phyloP scores from a whole-genome alignment of 1,140 invertebrate genomes.

The Pseudoatta argentina region DNA sequence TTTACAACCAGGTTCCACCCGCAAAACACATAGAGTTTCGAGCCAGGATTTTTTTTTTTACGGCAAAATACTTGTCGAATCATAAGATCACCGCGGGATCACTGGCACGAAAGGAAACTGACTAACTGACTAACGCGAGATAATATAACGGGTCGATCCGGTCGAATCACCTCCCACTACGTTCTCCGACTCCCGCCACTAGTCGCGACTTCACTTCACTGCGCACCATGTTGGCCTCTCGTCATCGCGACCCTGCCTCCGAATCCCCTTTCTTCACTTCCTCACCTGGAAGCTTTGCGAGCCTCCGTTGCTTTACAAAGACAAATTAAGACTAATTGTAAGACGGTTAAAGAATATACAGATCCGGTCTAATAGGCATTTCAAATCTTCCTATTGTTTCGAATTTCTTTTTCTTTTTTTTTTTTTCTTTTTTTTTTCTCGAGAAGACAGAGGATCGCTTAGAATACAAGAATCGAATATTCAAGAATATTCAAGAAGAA shows the following conservation, averaged over 20 bases:
- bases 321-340: not conserved
- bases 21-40: not conserved
- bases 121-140: slow-evolving; percentile 81
- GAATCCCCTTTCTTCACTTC: slow-evolving; percentile 68
- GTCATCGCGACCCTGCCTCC: slow-evolving; percentile 20
- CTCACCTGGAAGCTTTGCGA: slow-evolving; percentile 15
- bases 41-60: not conserved
- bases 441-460: not conserved
- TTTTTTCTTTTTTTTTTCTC: not conserved
- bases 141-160: slow-evolving; percentile 82
- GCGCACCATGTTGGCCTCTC: not conserved
- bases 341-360: slow-evolving; percentile 31
- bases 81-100: slow-evolving; percentile 71
- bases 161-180: slow-evolving; percentile 80
- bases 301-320: not conserved
- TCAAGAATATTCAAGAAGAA: not conserved
- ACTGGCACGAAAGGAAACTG: slow-evolving; percentile 78
- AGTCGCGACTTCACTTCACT: not conserved
- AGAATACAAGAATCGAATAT: not conserved
- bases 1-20: not conserved
- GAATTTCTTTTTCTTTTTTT: not conserved
- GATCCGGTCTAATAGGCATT: not conserved
- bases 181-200: slow-evolving; percentile 19
- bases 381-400: not conserved
- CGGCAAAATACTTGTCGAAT: not conserved